Conservation (phyloP, 2,113 vertebrate genomes). For the human region GRCh38 chr6:31138501-31139000, state of each 20-base stretch:
- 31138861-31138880: background rate
- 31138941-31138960: background rate
- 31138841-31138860: background rate
- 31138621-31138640: background rate
- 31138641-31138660: background rate
- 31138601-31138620: background rate
- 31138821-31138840: background rate
- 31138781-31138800: too few species aligned
- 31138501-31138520: background rate
- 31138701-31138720: background rate
- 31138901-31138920: background rate
- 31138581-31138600: background rate
- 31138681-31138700: too few species aligned
- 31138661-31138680: background rate
- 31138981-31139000: slow-evolving; percentile 68
- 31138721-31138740: background rate
- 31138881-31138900: background rate
- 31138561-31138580: background rate
- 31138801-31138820: too few species aligned
- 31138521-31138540: background rate
- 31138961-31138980: slow-evolving; percentile 46
- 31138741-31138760: background rate
- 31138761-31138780: background rate
- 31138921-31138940: background rate
- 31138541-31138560: background rate